phyloP scores from a whole-genome alignment of 2,113 vertebrate genomes.

The Phalacrocorax pelagicus region DNA sequence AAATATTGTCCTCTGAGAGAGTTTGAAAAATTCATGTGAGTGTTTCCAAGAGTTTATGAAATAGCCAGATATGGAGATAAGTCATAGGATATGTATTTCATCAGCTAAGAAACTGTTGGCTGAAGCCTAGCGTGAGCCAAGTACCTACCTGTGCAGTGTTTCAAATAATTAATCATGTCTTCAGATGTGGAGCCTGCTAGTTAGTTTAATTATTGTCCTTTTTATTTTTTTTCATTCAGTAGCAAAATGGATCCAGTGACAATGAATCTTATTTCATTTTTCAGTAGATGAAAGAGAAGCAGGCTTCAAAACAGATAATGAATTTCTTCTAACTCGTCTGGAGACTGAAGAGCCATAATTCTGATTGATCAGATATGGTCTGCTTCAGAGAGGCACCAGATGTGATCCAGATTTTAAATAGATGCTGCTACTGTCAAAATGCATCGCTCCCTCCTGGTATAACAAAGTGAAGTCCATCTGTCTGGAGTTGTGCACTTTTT shows the following conservation, averaged over 20 bases:
- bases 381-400: conserved; percentile 55
- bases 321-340: conserved; percentile 50
- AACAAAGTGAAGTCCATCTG: conserved; percentile 64
- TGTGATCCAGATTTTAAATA: conserved; percentile 64
- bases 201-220: conserved; percentile 30
- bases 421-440: conserved; percentile 57
- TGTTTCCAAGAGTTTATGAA: conserved; percentile 3
- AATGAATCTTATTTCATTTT: conserved; percentile 30
- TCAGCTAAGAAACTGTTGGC: conserved; percentile 26
- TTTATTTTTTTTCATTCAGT: background rate
- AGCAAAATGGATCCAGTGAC: conserved; percentile 15
- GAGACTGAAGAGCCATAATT: conserved; percentile 37
- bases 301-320: conserved; percentile 53
- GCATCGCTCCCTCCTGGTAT: conserved; percentile 29
- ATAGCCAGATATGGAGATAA: background rate
- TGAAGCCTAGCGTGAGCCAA: background rate
- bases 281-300: conserved; percentile 43
- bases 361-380: conserved; percentile 62
- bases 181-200: conserved; percentile 5
- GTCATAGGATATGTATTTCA: background rate
- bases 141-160: background rate
- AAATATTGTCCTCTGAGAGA: background rate
- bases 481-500: conserved; percentile 43
- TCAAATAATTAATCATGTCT: conserved; percentile 34
- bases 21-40: background rate